Conservation (phyloP, 2,113 vertebrate genomes). For the Sciurus niger region DNA sequence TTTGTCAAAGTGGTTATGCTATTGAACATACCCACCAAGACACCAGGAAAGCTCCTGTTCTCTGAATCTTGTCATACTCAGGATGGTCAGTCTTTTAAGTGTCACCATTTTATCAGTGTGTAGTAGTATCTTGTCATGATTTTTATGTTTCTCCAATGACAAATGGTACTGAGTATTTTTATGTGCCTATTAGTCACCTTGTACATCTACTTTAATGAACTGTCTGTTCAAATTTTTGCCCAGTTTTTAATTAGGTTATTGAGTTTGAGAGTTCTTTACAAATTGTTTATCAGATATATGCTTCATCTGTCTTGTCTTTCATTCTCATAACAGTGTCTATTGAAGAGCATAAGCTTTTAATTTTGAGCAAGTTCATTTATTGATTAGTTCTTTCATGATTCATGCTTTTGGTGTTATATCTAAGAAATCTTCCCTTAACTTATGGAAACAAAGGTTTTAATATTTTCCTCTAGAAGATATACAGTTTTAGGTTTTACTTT, state of each 20-base stretch:
- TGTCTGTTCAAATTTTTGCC: background rate
- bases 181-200: background rate
- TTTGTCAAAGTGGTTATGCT: background rate
- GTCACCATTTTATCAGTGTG: background rate
- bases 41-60: background rate
- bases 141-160: background rate
- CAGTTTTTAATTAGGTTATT: background rate
- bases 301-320: background rate
- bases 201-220: background rate
- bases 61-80: background rate
- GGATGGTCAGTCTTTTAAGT: background rate
- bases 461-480: background rate
- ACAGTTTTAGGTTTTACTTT: conserved; percentile 1
- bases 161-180: background rate
- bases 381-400: background rate
- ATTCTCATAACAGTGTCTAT: background rate
- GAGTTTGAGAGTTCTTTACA: conserved; percentile 20
- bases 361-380: conserved; percentile 4
- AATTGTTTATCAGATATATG: background rate
- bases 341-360: conserved; percentile 9
- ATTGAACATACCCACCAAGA: background rate
- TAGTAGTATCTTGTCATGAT: background rate
- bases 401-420: background rate
- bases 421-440: background rate
- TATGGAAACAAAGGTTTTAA: conserved; percentile 1